Percentiles rank a stretch among this genome's conserved stretches.
Evolutionary conservation across 2,113 vertebrate species (phyloP).

Genomic region (Pteruthius melanotis): DNA sequence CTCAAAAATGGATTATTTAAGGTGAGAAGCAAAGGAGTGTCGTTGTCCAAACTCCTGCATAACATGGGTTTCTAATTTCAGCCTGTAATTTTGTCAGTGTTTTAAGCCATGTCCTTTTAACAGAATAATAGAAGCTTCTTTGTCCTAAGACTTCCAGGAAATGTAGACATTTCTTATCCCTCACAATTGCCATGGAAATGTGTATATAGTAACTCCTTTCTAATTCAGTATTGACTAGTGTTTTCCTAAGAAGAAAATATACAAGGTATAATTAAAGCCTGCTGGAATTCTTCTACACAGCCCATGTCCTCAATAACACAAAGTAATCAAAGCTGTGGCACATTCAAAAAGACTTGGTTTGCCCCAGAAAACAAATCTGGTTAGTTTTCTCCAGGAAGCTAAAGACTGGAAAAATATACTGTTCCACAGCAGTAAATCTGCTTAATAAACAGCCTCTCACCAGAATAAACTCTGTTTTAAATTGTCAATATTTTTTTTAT

Average conservation of each 20-base stretch:
- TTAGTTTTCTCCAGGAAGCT: neutral
- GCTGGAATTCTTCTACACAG: neutral
- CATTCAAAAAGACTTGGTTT: neutral
- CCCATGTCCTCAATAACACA: neutral
- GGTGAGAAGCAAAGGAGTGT: neutral
- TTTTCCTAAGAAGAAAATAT: neutral
- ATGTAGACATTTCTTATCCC: neutral
- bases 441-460: neutral
- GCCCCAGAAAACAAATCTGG: neutral
- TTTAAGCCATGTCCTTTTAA: neutral
- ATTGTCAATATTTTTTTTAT: constrained; percentile 6
- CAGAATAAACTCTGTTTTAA: neutral
- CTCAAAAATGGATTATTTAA: neutral
- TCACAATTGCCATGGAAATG: neutral
- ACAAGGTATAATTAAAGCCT: neutral
- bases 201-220: neutral
- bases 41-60: neutral
- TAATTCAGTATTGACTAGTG: neutral
- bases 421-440: neutral
- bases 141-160: neutral
- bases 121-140: neutral
- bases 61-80: neutral
- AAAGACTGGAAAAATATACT: neutral
- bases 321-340: neutral
- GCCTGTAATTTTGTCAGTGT: neutral